Evolutionary conservation across 2,797 vertebrate species (phyloP).

Genomic region (Poeciliopsis gracilis): DNA sequence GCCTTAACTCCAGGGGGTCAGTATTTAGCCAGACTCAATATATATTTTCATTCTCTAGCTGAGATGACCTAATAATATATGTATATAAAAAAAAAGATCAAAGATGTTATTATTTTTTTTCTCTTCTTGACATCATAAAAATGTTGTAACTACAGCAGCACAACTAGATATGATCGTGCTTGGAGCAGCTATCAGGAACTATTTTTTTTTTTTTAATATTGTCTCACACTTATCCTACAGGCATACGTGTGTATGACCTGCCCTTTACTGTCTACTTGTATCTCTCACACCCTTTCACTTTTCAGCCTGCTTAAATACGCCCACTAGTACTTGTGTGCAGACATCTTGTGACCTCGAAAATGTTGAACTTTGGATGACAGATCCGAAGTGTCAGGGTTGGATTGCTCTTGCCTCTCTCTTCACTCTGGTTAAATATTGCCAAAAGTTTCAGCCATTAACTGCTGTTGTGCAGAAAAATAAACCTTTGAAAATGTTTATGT

Average conservation of each 20-base stretch:
- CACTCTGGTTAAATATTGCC: background rate
- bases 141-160: background rate
- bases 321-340: conserved; percentile 7
- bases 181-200: background rate
- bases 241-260: background rate
- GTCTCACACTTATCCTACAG: background rate
- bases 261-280: conserved; percentile 7
- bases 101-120: background rate
- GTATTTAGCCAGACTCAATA: conserved; percentile 11
- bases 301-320: conserved; percentile 30
- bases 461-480: conserved; percentile 11
- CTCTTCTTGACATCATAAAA: background rate
- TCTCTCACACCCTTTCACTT: conserved; percentile 50
- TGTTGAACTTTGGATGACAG: conserved; percentile 53
- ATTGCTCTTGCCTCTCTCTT: conserved; percentile 23
- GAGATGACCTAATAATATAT: background rate
- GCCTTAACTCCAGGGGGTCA: conserved; percentile 56
- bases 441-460: conserved; percentile 16
- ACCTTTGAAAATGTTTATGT: background rate
- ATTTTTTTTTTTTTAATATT: background rate
- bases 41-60: too few species aligned
- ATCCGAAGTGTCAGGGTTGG: too few species aligned
- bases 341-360: conserved; percentile 58
- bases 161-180: background rate
- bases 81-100: background rate